A percentile compares a stretch with the other conserved stretches of the same genome.
phyloP scores from a whole-genome alignment of 2,888 invertebrate species.

The Diploptera punctata region DNA sequence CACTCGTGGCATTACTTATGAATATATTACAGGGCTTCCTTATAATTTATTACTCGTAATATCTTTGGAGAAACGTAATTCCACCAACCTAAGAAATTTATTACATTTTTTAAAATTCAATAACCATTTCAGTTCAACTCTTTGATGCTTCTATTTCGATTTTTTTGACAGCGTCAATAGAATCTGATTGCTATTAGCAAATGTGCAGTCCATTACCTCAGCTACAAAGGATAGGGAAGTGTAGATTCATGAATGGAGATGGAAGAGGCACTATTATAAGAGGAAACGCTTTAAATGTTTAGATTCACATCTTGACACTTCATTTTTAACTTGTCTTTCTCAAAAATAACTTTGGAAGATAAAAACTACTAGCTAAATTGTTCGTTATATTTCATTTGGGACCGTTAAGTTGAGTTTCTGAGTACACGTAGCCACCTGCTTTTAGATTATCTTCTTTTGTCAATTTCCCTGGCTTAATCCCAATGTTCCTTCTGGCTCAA shows the following conservation, averaged over 20 bases:
- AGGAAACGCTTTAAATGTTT: neutral
- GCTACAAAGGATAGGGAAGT: no score
- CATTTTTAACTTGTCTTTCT: neutral
- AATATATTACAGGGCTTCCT: no score
- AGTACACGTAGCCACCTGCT: constrained; percentile 10
- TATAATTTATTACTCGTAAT: no score
- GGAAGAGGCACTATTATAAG: neutral
- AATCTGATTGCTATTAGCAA: neutral
- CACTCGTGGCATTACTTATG: no score
- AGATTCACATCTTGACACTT: neutral
- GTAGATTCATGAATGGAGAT: no score
- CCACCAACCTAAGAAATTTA: no score
- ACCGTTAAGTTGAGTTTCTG: neutral
- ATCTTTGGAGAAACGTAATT: no score
- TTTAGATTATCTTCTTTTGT: neutral
- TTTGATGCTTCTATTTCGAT: neutral
- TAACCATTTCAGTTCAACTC: no score
- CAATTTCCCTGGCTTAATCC: neutral
- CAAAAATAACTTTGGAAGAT: neutral
- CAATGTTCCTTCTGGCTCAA: neutral
- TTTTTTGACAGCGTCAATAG: no score
- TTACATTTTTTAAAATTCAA: no score
- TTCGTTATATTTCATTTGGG: neutral
- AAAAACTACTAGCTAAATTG: neutral
- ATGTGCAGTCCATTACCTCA: neutral